Base-by-base conservation (phyloP, 1,140 invertebrate species). In the Ridgeia piscesae region DNA sequence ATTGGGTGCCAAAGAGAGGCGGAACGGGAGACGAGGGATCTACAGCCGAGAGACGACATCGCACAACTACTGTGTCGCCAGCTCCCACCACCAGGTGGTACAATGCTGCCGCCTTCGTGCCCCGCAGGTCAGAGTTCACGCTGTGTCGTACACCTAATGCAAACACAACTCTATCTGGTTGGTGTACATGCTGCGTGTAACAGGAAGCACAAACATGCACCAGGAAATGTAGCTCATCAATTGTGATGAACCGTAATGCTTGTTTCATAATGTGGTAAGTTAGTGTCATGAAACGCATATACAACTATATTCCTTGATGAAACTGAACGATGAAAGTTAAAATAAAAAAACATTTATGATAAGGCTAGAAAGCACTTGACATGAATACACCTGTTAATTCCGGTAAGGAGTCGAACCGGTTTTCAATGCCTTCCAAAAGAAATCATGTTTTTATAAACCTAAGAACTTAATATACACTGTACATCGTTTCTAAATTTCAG, bases 61-160 rank as follows among this genome's bases (percentile, higher is more conserved):
- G 94, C 34, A 96, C 91, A 1, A 93, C 93, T 14, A 93, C 94
- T 50, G 93, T 94, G 89, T 94, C 93, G 1, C 95, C 95, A 2
- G 95, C 93, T 34, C 93, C 90, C 21, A 96, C 93, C 27, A 93
- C 94, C 21, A 96, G 91, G 8, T 93, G 91, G 93, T 96, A 96
- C 93, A 96, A 94, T 35, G 95, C 95, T 11, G 94, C 95, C 93
- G 95, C 95, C 93, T 96, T 96, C 35, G 96, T 96, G 0, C 96
- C 96, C 31, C 91, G 77, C 27, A 93, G 92, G 8, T 94, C 93
- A 0, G 95, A 94, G 93, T 95, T 96, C 0, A 96, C 95, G 17
- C 94, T 94, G 21, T 94, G 92, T 92, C 94, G 93, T 91, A 21
- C 58, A 6, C 58, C 58, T 77, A 21, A 77, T 21, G 27, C 27